Evolutionary conservation across 2,113 vertebrate genomes (phyloP).

Genomic region (Chelonoidis abingdonii): DNA sequence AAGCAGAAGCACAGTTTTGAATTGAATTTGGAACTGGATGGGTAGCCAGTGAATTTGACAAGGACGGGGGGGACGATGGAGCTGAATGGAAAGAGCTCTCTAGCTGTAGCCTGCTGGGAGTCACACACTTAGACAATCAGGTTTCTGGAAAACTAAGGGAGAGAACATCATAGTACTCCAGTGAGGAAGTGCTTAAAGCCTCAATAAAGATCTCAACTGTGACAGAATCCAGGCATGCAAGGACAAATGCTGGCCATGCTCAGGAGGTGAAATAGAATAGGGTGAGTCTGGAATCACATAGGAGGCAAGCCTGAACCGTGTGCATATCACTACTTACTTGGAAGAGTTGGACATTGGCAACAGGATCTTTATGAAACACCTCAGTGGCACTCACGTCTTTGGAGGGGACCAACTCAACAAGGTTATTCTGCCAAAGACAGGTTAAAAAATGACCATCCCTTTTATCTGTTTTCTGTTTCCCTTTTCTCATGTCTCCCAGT

Average conservation of each 20-base stretch:
- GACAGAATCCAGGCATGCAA: neutral
- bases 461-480: neutral
- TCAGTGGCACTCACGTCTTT: constrained; percentile 85
- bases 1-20: neutral
- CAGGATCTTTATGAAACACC: constrained; percentile 82
- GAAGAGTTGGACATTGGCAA: constrained; percentile 88
- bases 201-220: neutral
- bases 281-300: neutral
- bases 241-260: neutral
- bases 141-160: neutral
- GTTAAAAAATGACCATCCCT: constrained; percentile 30
- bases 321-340: constrained; percentile 83
- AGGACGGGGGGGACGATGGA: neutral
- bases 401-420: constrained; percentile 70
- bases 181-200: neutral
- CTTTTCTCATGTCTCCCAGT: neutral
- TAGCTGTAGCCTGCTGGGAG: neutral
- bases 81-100: neutral
- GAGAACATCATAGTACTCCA: neutral
- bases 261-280: neutral
- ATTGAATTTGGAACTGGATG: neutral
- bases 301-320: rapidly evolving
- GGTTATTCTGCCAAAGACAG: constrained; percentile 77
- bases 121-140: neutral
- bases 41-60: neutral